phyloP scores from a whole-genome alignment of 2,113 vertebrate species.

The Aspidoscelis tigris region DNA sequence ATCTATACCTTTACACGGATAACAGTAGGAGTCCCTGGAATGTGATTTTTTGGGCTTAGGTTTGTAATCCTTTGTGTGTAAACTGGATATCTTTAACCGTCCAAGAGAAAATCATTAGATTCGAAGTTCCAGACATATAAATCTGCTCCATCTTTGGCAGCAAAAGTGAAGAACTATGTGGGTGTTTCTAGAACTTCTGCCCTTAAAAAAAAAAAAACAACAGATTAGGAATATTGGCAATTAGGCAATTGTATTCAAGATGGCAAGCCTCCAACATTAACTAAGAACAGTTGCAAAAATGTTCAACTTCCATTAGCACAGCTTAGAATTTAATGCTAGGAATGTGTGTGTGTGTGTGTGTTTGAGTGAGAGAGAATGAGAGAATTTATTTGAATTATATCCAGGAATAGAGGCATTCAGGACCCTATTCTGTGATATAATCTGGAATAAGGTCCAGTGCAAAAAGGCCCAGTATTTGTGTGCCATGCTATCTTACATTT shows the following conservation, averaged over 20 bases:
- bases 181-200: too few species aligned
- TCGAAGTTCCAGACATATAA: not conserved
- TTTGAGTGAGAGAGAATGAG: not conserved
- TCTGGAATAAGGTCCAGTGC: too few species aligned
- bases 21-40: not conserved
- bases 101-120: not conserved
- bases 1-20: not conserved
- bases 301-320: not conserved
- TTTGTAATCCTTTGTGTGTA: not conserved
- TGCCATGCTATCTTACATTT: not conserved
- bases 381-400: not conserved
- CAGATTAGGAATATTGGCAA: too few species aligned
- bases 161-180: not conserved
- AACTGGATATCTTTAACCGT: not conserved
- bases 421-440: too few species aligned
- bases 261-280: too few species aligned
- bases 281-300: not conserved
- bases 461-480: too few species aligned
- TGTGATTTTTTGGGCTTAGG: not conserved
- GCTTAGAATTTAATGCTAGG: not conserved
- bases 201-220: too few species aligned
- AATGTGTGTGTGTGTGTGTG: not conserved
- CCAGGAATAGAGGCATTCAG: too few species aligned
- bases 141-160: not conserved
- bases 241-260: not conserved